Evolutionary conservation across 2,113 vertebrate species (phyloP).

Genomic region (Pollachius pollachius): DNA sequence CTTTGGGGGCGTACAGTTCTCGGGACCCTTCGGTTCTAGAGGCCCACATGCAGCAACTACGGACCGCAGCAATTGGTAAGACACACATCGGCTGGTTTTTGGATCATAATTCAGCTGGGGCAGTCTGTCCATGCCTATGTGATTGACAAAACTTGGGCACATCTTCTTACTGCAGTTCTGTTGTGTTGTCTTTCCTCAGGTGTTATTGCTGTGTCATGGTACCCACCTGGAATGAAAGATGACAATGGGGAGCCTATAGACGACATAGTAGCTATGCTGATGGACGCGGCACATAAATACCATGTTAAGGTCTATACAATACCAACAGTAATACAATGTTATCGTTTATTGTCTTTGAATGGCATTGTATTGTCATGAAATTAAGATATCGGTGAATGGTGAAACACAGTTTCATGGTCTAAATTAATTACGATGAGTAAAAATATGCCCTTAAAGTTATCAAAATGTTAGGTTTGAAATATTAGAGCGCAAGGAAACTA

Average conservation of each 20-base stretch:
- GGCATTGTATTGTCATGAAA: no score
- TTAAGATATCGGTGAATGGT: no score
- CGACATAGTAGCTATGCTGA: slow-evolving; percentile 81
- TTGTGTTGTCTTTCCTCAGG: slow-evolving; percentile 68
- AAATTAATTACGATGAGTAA: no score
- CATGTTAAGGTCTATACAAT: slow-evolving; percentile 82
- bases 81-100: not conserved
- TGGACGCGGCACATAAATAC: slow-evolving; percentile 91
- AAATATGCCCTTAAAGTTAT: no score
- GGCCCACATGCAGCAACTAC: slow-evolving; percentile 91
- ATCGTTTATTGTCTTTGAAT: no score
- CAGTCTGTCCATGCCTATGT: not conserved
- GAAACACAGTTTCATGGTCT: no score
- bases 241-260: slow-evolving; percentile 88
- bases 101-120: no score
- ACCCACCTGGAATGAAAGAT: slow-evolving; percentile 85
- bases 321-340: not conserved
- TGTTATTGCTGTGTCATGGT: slow-evolving; percentile 93
- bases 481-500: no score
- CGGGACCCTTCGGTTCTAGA: slow-evolving; percentile 88
- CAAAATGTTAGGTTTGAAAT: no score
- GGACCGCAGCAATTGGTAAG: slow-evolving; percentile 88
- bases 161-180: no score
- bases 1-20: slow-evolving; percentile 92
- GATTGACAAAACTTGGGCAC: no score